A percentile compares a stretch with the other conserved stretches of the same genome.
Evolutionary conservation across 2,113 vertebrate species (phyloP).

Genomic region (Dicaeum eximium): DNA sequence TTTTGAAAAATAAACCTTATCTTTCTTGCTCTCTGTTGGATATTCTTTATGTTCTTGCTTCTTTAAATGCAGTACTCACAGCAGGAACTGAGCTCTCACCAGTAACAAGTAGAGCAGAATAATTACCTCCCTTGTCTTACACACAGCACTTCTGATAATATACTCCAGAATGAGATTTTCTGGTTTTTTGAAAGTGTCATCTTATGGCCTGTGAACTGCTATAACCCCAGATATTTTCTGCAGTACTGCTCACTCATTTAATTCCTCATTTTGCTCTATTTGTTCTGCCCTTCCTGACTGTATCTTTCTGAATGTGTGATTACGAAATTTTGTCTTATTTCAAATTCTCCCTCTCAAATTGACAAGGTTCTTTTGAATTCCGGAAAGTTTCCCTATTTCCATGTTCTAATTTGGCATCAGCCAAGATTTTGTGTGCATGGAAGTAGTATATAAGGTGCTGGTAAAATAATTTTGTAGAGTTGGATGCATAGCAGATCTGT

Average conservation of each 20-base stretch:
- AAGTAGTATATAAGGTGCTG: neutral
- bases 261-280: neutral
- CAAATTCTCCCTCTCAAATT: neutral
- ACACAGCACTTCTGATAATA: neutral
- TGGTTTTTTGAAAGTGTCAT: neutral
- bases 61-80: neutral
- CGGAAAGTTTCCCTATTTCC: neutral
- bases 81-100: neutral
- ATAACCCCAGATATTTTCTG: neutral
- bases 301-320: neutral
- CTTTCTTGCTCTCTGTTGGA: neutral
- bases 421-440: neutral
- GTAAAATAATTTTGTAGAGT: neutral
- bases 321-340: neutral
- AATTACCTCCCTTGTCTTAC: slow-evolving; percentile 24
- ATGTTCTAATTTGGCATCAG: neutral
- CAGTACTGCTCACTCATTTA: neutral
- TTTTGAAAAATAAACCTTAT: neutral
- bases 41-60: neutral
- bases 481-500: neutral
- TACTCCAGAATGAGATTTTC: neutral
- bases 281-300: neutral
- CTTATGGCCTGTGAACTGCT: neutral
- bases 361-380: neutral
- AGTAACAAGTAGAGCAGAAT: slow-evolving; percentile 57